phyloP scores from a whole-genome alignment of 2,113 vertebrate species.

The Myrmophylax atrothorax region DNA sequence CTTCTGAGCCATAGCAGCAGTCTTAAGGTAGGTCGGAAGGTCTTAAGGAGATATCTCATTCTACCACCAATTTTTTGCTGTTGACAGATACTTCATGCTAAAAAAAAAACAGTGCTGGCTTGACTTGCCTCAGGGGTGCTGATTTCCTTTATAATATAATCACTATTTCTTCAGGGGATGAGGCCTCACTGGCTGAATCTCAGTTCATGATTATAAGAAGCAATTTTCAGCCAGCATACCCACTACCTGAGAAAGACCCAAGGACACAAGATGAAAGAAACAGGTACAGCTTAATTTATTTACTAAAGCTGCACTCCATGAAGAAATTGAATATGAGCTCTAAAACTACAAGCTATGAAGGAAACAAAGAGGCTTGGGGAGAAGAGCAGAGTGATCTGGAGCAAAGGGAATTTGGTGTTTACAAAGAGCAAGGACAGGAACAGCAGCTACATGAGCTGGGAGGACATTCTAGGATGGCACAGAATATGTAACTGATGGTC shows the following conservation, averaged over 20 bases:
- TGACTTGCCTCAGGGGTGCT: not conserved
- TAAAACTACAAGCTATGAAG: not conserved
- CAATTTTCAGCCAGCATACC: not conserved
- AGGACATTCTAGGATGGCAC: not conserved
- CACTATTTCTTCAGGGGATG: not conserved
- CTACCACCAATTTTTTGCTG: not conserved
- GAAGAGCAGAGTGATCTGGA: not conserved
- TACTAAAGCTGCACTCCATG: not conserved
- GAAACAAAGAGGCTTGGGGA: not conserved
- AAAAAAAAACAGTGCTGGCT: not conserved
- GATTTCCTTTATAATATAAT: not conserved
- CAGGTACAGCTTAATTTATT: not conserved
- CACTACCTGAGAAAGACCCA: not conserved
- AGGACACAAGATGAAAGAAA: not conserved
- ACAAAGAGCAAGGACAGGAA: constrained; percentile 4
- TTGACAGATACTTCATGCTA: not conserved
- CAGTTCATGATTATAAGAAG: not conserved
- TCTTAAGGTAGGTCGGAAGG: not conserved
- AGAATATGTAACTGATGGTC: not conserved
- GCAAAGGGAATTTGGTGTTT: not conserved
- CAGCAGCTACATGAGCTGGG: not conserved
- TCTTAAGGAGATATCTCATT: not conserved
- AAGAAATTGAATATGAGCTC: not conserved
- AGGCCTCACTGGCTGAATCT: not conserved
- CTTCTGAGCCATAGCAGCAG: not conserved